Conservation (phyloP, 1,140 invertebrate species). For the Diprion similis region DNA sequence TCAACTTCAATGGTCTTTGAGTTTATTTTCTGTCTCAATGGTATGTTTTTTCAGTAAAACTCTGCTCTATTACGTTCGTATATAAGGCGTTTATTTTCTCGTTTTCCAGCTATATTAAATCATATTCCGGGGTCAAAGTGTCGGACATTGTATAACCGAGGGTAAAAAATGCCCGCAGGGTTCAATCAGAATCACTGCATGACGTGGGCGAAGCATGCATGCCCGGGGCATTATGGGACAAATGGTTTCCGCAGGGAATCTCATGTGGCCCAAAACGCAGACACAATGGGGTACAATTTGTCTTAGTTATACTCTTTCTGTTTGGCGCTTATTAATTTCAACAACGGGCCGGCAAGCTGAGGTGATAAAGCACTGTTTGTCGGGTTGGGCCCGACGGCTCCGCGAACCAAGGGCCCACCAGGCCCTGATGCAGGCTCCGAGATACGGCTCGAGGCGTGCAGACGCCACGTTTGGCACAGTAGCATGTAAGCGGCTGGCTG, state of each 20-base stretch:
- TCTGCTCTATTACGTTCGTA: no score
- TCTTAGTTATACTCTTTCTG: constrained; percentile 14
- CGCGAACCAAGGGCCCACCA: background rate
- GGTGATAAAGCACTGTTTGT: constrained; percentile 12
- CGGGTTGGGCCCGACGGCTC: background rate
- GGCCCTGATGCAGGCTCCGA: background rate
- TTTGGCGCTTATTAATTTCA: constrained; percentile 22
- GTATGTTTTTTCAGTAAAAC: no score
- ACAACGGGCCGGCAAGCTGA: constrained; percentile 2
- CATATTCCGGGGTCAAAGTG: no score
- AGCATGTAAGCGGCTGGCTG: background rate
- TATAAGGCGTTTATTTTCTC: no score
- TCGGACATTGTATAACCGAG: no score
- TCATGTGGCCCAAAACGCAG: constrained; percentile 14
- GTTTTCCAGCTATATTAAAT: no score
- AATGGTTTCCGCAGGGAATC: constrained; percentile 23
- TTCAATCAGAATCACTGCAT: no score
- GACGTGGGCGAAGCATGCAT: no score
- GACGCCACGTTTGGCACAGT: constrained; percentile 4
- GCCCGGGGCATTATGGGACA: background rate
- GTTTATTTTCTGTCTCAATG: no score
- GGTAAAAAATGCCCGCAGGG: no score
- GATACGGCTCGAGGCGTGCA: background rate
- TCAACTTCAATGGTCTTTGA: no score
- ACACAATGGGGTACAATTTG: constrained; percentile 42